These are phyloP conservation scores for Epirrita christyi DNA, from an alignment of 2,888 invertebrate species.

Conservation along the genomic window DNA sequence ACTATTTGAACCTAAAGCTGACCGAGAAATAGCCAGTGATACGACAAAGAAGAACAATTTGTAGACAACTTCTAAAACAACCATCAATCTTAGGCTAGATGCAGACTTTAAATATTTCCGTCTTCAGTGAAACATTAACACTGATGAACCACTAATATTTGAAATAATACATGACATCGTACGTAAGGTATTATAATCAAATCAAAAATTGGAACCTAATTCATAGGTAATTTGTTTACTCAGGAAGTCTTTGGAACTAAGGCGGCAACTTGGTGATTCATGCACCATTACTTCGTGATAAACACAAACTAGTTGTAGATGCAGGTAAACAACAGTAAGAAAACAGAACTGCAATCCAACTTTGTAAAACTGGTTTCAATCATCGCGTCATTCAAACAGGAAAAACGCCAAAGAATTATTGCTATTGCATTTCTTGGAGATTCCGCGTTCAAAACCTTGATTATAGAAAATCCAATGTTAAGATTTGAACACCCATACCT, in stretches of 20 bases:
- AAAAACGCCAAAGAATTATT: slow-evolving; percentile 14
- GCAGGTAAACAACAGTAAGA: neutral
- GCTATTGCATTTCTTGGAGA: slow-evolving; percentile 15
- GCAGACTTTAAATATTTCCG: slow-evolving; percentile 3
- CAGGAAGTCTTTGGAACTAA: too few species aligned
- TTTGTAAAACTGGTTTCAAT: slow-evolving; percentile 13
- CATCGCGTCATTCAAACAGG: slow-evolving; percentile 14
- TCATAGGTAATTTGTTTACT: neutral
- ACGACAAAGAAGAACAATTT: too few species aligned
- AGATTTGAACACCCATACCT: neutral
- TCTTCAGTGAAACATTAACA: neutral
- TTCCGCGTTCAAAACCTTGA: slow-evolving; percentile 1
- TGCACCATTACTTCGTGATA: neutral
- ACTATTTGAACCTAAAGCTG: too few species aligned
- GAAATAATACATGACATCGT: too few species aligned
- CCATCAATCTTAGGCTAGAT: neutral
- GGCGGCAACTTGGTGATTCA: neutral
- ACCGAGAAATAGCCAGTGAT: too few species aligned
- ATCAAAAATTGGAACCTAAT: neutral
- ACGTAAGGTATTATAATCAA: too few species aligned
- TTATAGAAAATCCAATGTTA: neutral
- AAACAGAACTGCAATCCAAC: slow-evolving; percentile 10
- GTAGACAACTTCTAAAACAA: neutral
- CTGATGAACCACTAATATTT: too few species aligned
- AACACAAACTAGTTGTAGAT: slow-evolving; percentile 6